These are phyloP conservation scores for Alloplasta piceator DNA, from an alignment of 2,888 invertebrate genomes.

Conservation along the genomic window DNA sequence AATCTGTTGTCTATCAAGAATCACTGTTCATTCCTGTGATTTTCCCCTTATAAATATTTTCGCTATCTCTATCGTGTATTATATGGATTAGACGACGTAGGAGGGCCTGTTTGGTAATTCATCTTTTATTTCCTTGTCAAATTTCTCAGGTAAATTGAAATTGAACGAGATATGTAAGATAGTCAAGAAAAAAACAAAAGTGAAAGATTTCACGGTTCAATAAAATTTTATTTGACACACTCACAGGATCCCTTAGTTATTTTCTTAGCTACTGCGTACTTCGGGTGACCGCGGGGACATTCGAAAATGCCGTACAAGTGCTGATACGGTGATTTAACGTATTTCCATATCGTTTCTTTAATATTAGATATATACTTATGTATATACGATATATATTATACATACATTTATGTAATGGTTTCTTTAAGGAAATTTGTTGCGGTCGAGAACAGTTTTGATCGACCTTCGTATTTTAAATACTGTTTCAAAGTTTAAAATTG, in stretches of 20 bases:
- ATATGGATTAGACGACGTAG: too few relatives aligned
- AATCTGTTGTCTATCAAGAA: too few relatives aligned
- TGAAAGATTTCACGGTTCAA: conserved; percentile 54
- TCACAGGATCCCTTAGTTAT: conserved; percentile 51
- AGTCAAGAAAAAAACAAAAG: conserved; percentile 9
- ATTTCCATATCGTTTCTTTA: conserved; percentile 47
- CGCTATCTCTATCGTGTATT: too few relatives aligned
- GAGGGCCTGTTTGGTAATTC: too few relatives aligned
- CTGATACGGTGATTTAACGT: conserved; percentile 52
- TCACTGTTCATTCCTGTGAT: too few relatives aligned
- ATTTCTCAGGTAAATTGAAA: neutral
- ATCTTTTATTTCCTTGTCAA: too few relatives aligned
- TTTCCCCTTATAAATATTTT: too few relatives aligned
- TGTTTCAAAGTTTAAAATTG: too few relatives aligned
- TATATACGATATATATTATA: conserved; percentile 17
- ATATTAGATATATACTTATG: conserved; percentile 47
- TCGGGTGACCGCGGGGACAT: conserved; percentile 47
- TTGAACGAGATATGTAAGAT: conserved; percentile 4
- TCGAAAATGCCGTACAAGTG: conserved; percentile 60
- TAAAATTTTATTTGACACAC: conserved; percentile 65
- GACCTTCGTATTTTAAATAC: too few relatives aligned
- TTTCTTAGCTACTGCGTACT: conserved; percentile 50
- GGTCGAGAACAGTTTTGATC: too few relatives aligned
- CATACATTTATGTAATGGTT: conserved; percentile 4
- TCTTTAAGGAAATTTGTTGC: too few relatives aligned